Base-by-base conservation (phyloP, 2,888 invertebrate genomes). In the Philaethria dido region DNA sequence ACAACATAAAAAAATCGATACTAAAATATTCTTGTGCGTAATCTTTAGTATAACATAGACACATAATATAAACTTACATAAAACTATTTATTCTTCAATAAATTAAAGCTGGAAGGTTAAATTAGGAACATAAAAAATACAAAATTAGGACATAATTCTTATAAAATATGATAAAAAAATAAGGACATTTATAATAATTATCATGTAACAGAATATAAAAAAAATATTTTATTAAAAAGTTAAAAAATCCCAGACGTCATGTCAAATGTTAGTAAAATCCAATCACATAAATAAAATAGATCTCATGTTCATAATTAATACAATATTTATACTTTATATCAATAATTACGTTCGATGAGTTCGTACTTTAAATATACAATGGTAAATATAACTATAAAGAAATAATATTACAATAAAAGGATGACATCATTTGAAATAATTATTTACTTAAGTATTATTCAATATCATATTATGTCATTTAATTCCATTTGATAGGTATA, bases 1-100 rank as follows among this genome's bases (percentile, higher is more conserved):
- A 48, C 3, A 25, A 29, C 3, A 48, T 50, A 39, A 16, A 14
- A 39, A 29, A 42, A 13, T 42, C 25, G n/a, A 29, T 45, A 20
- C n/a, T 48, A 33, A 47, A n/a, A 16, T 42, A 29, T 48, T 29
- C 33, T 65, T 65, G 65, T 65, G 65, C 65, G 65, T 44, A 47
- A 64, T 39, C 57, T 36, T 48, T n/a, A 59, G 50, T 50, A 60
- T 60, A 44, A 64, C 64, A 25, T 45, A 57, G 8, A 42, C 5
- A 16, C 2, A 57, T n/a, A 42, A 42, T 9, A 39, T 20, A 14
- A 20, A 14, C 9, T 22, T 55, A 55, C 14, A 39, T 36, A 22
- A 14, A 55, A n/a, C 2, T 42, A n/a, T 42, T 42, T 39, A 57
- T 9, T 9, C 25, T 22, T 25, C 14, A 20, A 42, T 6, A 39